A percentile compares a stretch with the other conserved stretches of the same genome.
Conservation (phyloP, 2,113 vertebrate species). For the Pseudonaja textilis region DNA sequence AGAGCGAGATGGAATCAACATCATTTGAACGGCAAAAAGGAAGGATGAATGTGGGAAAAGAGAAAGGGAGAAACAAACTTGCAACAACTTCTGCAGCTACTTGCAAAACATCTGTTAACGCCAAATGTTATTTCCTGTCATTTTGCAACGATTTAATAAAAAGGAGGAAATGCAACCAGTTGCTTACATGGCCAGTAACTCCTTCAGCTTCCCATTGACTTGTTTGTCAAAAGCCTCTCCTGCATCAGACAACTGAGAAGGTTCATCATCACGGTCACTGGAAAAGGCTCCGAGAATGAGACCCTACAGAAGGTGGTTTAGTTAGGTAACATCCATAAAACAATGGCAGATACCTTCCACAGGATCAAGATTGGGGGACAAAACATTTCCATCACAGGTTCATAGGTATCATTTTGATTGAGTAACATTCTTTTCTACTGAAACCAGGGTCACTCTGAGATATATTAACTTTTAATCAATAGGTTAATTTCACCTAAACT, state of each 20-base stretch:
- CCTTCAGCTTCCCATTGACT: slow-evolving; percentile 83
- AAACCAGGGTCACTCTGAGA: background rate
- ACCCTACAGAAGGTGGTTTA: slow-evolving; percentile 68
- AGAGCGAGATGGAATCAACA: background rate
- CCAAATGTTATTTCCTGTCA: background rate
- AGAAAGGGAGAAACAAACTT: too few relatives aligned
- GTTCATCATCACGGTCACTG: slow-evolving; percentile 71
- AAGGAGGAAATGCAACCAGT: background rate
- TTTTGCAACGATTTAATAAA: background rate
- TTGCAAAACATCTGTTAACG: background rate
- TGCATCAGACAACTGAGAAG: slow-evolving; percentile 76
- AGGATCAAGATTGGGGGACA: too few relatives aligned
- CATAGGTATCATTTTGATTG: background rate
- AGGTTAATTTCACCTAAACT: background rate
- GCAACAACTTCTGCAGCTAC: too few relatives aligned
- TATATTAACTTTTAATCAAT: background rate
- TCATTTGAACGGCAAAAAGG: background rate
- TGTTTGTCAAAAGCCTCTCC: slow-evolving; percentile 79
- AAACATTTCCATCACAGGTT: background rate
- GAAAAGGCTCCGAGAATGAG: slow-evolving; percentile 89
- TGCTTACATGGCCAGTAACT: slow-evolving; percentile 82
- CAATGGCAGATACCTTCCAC: background rate
- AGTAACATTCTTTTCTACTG: background rate
- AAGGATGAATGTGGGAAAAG: background rate
- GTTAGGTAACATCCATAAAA: background rate